Percentiles rank a stretch among this genome's conserved stretches.
Conservation (phyloP, 2,888 invertebrate species). For the Trachelus stipa region DNA sequence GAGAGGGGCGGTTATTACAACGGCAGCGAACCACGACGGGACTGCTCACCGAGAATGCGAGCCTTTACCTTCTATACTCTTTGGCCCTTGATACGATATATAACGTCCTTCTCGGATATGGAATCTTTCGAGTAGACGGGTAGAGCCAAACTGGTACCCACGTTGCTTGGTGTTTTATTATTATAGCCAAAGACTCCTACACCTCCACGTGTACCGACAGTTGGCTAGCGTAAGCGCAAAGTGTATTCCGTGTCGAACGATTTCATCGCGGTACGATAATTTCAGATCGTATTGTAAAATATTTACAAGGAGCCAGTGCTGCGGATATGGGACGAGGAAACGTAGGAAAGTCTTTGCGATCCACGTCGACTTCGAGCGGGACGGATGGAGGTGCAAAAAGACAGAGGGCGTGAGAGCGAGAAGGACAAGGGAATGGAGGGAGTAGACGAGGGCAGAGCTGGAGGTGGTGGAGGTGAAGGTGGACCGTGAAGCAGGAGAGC, state of each 20-base stretch:
- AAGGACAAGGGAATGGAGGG: neutral
- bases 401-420: neutral
- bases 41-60: slow-evolving; percentile 39
- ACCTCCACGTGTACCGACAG: too few species aligned
- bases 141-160: slow-evolving; percentile 10
- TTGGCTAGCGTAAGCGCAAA: too few species aligned
- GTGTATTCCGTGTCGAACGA: too few species aligned
- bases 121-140: slow-evolving; percentile 31
- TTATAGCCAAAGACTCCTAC: too few species aligned
- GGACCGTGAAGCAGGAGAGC: slow-evolving; percentile 56
- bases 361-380: too few species aligned
- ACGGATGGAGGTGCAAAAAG: neutral
- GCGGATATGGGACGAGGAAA: too few species aligned
- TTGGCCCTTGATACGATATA: slow-evolving; percentile 50
- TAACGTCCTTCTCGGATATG: slow-evolving; percentile 35
- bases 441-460: slow-evolving; percentile 29
- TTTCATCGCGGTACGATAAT: too few species aligned
- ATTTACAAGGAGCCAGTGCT: too few species aligned
- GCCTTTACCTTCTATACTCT: slow-evolving; percentile 35
- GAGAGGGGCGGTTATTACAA: slow-evolving; percentile 52
- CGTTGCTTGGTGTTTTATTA: too few species aligned
- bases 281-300: too few species aligned
- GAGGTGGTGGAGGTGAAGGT: slow-evolving; percentile 48
- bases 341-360: too few species aligned
- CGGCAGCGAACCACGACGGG: slow-evolving; percentile 52